phyloP scores from a whole-genome alignment of 2,888 invertebrate species.

The Mythimna impura region DNA sequence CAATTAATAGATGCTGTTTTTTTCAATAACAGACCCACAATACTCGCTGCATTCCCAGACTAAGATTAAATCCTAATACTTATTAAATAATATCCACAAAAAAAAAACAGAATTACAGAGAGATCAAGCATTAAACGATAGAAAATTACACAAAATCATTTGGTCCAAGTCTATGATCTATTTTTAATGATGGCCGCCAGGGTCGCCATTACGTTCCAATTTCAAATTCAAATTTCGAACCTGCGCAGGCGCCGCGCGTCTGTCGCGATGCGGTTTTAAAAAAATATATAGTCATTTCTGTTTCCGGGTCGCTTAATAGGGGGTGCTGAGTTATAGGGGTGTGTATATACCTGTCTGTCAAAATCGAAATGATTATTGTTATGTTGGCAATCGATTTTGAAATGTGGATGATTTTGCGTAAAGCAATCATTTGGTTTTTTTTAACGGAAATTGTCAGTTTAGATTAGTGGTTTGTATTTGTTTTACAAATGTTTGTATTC shows the following conservation, averaged over 20 bases:
- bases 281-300: slow-evolving; percentile 73
- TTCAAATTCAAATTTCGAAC: slow-evolving; percentile 82
- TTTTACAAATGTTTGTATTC: not conserved
- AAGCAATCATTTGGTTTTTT: slow-evolving; percentile 42
- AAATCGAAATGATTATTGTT: slow-evolving; percentile 69
- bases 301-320: slow-evolving; percentile 71
- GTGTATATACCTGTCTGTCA: slow-evolving; percentile 62
- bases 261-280: slow-evolving; percentile 79
- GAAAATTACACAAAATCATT: slow-evolving; percentile 77
- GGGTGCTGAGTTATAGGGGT: slow-evolving; percentile 64
- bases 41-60: slow-evolving; percentile 46
- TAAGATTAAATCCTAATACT: slow-evolving; percentile 33
- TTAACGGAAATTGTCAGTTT: slow-evolving; percentile 10
- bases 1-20: not conserved
- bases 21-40: not conserved
- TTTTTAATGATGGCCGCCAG: slow-evolving; percentile 87
- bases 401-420: slow-evolving; percentile 49
- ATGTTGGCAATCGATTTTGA: slow-evolving; percentile 70
- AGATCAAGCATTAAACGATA: slow-evolving; percentile 75
- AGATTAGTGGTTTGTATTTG: not conserved
- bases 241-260: slow-evolving; percentile 79
- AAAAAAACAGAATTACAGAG: slow-evolving; percentile 68
- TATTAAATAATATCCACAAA: slow-evolving; percentile 34
- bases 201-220: slow-evolving; percentile 81
- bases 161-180: slow-evolving; percentile 82